phyloP scores from a whole-genome alignment of 1,140 invertebrate species.

The Zophobas atratus region DNA sequence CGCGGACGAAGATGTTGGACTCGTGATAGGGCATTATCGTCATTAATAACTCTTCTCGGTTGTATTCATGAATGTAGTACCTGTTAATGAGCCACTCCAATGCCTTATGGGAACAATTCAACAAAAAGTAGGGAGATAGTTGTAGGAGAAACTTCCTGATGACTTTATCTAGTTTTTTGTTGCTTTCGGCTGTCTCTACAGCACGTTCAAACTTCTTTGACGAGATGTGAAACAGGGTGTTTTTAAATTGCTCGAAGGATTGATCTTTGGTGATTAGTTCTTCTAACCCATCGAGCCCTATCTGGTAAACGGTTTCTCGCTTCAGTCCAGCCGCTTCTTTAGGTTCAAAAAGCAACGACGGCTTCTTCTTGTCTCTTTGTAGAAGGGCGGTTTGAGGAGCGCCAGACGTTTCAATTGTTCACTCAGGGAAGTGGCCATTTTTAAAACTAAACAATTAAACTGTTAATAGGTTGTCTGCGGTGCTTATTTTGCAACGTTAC shows the following conservation, averaged over 20 bases:
- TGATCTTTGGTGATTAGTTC: slow-evolving; percentile 83
- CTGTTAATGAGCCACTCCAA: slow-evolving; percentile 94
- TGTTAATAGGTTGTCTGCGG: neutral
- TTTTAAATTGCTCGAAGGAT: slow-evolving; percentile 81
- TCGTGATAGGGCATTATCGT: slow-evolving; percentile 93
- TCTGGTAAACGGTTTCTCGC: slow-evolving; percentile 85
- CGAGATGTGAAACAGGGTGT: slow-evolving; percentile 82
- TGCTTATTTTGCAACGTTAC: neutral
- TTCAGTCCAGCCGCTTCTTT: slow-evolving; percentile 91
- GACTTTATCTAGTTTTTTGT: slow-evolving; percentile 81
- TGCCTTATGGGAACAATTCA: slow-evolving; percentile 89
- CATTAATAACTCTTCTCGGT: slow-evolving; percentile 84
- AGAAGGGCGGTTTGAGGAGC: slow-evolving; percentile 82
- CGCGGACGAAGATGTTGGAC: slow-evolving; percentile 88
- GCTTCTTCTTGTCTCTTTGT: slow-evolving; percentile 77
- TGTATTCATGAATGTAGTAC: slow-evolving; percentile 91
- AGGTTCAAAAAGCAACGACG: slow-evolving; percentile 90
- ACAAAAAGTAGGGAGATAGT: slow-evolving; percentile 89
- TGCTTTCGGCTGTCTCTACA: slow-evolving; percentile 81
- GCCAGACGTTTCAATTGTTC: slow-evolving; percentile 87
- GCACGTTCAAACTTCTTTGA: slow-evolving; percentile 85
- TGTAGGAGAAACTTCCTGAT: slow-evolving; percentile 87
- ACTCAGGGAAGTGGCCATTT: slow-evolving; percentile 82
- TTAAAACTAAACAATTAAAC: slow-evolving; percentile 20
- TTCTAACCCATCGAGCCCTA: slow-evolving; percentile 87